Conservation (phyloP, 2,797 vertebrate species). For the Pangasius djambal region DNA sequence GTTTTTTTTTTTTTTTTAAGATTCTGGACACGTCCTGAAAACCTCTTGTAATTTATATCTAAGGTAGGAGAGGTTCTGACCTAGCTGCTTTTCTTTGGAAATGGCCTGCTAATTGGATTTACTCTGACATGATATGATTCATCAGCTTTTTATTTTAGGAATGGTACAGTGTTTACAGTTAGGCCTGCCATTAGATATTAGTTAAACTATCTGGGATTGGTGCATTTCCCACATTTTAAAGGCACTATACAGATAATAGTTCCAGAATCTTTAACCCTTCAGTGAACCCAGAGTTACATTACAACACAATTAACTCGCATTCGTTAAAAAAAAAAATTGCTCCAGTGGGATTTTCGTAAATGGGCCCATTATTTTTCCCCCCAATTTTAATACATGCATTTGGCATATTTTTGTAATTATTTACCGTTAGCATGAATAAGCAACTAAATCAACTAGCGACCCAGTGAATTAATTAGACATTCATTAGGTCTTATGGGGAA, state of each 20-base stretch:
- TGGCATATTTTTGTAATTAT: constrained; percentile 61
- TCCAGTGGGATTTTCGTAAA: constrained; percentile 45
- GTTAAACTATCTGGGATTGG: constrained; percentile 15
- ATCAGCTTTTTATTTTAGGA: constrained; percentile 22
- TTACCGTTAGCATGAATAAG: constrained; percentile 64
- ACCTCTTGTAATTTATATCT: constrained; percentile 20
- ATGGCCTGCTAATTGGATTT: constrained; percentile 19
- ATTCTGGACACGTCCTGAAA: constrained; percentile 18
- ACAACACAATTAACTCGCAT: constrained; percentile 47
- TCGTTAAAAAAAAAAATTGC: constrained; percentile 47
- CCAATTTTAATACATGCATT: constrained; percentile 47
- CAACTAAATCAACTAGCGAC: constrained; percentile 52
- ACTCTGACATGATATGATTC: constrained; percentile 23
- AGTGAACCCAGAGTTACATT: constrained; percentile 37
- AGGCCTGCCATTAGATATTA: constrained; percentile 6
- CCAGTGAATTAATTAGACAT: constrained; percentile 62
- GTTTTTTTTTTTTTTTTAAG: not conserved
- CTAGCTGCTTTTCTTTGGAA: constrained; percentile 28
- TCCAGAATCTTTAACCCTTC: constrained; percentile 43
- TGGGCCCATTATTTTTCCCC: constrained; percentile 38
- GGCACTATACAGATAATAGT: constrained; percentile 20
- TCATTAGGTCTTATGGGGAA: constrained; percentile 58
- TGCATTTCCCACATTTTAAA: constrained; percentile 40
- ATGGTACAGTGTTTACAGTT: constrained; percentile 30
- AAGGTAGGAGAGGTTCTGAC: constrained; percentile 15